phyloP scores from a whole-genome alignment of 2,113 vertebrate species.

The Nicator chloris region DNA sequence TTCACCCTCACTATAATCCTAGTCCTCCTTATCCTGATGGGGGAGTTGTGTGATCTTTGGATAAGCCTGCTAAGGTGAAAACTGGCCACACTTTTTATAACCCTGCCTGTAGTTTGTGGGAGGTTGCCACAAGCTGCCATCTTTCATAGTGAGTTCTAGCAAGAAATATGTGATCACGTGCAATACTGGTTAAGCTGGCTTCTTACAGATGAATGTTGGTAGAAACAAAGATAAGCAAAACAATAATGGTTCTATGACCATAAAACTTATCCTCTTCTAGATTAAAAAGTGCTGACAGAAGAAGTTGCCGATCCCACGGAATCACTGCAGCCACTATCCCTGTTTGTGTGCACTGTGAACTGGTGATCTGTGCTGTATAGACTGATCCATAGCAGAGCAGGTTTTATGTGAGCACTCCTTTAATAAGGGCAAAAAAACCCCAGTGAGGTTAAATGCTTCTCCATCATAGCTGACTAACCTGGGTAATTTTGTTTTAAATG shows the following conservation, averaged over 20 bases:
- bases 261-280: neutral
- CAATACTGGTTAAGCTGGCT: neutral
- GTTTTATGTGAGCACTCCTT: neutral
- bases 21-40: neutral
- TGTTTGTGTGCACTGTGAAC: rapidly evolving
- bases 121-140: neutral
- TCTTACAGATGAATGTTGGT: neutral
- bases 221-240: neutral
- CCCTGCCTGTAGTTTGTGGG: neutral
- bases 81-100: neutral
- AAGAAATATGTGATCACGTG: neutral
- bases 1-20: neutral
- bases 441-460: neutral
- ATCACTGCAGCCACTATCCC: neutral
- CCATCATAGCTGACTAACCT: neutral
- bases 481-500: neutral
- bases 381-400: neutral
- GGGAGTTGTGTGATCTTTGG: neutral
- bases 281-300: neutral
- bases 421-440: neutral
- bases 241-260: neutral
- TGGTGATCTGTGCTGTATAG: neutral
- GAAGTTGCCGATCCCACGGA: neutral
- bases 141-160: neutral
- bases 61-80: neutral